Percentiles rank a stretch among this genome's conserved stretches.
Evolutionary conservation across 2,888 invertebrate genomes (phyloP).

Genomic region (Melieria picta): DNA sequence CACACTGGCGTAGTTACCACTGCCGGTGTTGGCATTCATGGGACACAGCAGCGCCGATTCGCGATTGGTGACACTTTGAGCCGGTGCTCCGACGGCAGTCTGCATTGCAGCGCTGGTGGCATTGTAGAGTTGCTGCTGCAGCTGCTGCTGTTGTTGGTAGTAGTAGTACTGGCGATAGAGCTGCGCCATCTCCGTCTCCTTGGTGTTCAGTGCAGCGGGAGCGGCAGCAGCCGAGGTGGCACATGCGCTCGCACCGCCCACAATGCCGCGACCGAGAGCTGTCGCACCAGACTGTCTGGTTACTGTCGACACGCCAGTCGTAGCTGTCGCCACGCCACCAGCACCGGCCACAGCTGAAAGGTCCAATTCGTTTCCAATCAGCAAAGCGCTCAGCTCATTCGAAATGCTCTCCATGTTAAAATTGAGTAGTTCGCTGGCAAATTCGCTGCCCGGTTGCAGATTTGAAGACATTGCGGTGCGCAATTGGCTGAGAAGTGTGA

Average conservation of each 20-base stretch:
- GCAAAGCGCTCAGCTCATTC: slow-evolving; percentile 36
- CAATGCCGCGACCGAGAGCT: not conserved
- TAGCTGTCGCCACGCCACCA: not conserved
- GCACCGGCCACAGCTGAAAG: not conserved
- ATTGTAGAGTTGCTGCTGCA: slow-evolving; percentile 1
- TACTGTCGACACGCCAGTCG: not conserved
- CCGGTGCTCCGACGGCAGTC: not conserved
- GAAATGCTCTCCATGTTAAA: slow-evolving; percentile 42
- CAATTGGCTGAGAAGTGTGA: not conserved
- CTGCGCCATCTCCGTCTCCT: not conserved
- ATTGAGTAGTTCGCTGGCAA: slow-evolving; percentile 23
- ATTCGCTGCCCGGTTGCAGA: slow-evolving; percentile 7
- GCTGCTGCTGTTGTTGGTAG: slow-evolving; percentile 6
- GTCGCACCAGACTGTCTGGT: not conserved
- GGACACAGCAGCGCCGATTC: not conserved
- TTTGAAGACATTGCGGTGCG: slow-evolving; percentile 13
- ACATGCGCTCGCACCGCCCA: not conserved
- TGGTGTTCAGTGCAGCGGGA: not conserved
- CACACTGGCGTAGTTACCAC: not conserved
- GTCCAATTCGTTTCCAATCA: slow-evolving; percentile 18
- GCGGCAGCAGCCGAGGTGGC: not conserved
- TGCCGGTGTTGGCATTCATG: not conserved
- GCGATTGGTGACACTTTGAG: not conserved
- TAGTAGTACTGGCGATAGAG: slow-evolving; percentile 12
- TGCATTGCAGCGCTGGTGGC: not conserved